A percentile compares a stretch with the other conserved stretches of the same genome.
phyloP scores from a whole-genome alignment of 1,140 invertebrate genomes.

The Hydropsyche tenuis region DNA sequence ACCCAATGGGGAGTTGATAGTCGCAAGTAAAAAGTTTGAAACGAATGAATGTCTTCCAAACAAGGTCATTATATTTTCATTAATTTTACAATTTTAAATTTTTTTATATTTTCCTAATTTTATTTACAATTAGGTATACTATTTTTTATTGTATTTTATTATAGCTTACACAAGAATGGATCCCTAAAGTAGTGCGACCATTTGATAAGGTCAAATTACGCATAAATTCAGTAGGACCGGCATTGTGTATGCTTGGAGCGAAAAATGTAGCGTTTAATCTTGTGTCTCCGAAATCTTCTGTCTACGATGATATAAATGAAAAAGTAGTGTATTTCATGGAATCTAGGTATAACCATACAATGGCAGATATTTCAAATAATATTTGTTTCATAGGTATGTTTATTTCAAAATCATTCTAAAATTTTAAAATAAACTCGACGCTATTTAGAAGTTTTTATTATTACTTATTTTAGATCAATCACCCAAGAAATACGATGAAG shows the following conservation, averaged over 20 bases:
- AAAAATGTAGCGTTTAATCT: conserved; percentile 54
- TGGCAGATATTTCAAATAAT: not conserved
- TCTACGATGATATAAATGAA: conserved; percentile 51
- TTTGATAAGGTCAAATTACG: conserved; percentile 51
- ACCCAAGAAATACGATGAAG: conserved; percentile 17
- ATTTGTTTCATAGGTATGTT: conserved; percentile 42
- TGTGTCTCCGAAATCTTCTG: conserved; percentile 42
- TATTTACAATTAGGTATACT: not conserved
- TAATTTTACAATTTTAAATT: conserved; percentile 47
- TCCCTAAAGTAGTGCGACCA: conserved; percentile 49
- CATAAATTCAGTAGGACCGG: conserved; percentile 54
- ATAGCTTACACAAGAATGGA: conserved; percentile 45
- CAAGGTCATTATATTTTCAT: conserved; percentile 54
- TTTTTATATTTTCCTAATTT: too few species aligned
- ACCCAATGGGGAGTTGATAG: conserved; percentile 68
- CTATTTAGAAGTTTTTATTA: not conserved
- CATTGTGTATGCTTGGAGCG: conserved; percentile 55
- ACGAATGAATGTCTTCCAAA: conserved; percentile 60
- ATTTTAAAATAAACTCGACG: not conserved
- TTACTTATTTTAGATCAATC: conserved; percentile 13
- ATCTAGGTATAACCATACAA: conserved; percentile 54
- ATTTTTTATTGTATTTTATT: conserved; percentile 17
- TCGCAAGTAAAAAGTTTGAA: conserved; percentile 57
- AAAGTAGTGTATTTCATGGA: conserved; percentile 52
- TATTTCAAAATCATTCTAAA: not conserved